Evolutionary conservation across 2,888 invertebrate genomes (phyloP), one percentile per base, ranked within the genome.

Genomic region (Dexiosoma caninum): DNA sequence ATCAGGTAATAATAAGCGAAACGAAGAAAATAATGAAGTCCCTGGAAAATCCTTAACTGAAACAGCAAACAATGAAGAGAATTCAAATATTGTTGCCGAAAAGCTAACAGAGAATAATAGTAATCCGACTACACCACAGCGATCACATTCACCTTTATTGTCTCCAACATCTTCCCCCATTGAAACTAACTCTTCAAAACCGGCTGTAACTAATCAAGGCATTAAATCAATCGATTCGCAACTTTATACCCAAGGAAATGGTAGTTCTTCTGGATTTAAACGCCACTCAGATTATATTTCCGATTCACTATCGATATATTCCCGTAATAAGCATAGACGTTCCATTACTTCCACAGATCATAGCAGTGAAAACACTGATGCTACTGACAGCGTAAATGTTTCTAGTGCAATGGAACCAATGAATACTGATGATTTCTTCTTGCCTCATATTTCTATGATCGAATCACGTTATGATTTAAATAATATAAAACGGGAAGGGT

Each of bases 371-470:
- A 81, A 85, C 44, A 84, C 85, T 30, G 87, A 86, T 30, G 85
- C 85, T 67, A 85, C 85, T 30, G 87, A 88, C 75, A 86, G 87
- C 37, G 87, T 86, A 53, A 67, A 42, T 40, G 86, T 87, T 79
- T 86, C 87, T 78, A 86, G 87, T 53, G 87, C 87, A 67, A 86
- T 90, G 86, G 90, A 90, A 53, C 85, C 88, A 30, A 84, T 90
- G 44, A 89, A 86, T 67, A 76, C 88, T 9, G 90, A 90, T 30
- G 90, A 90, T 76, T 89, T 88, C 81, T 90, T 90, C 83, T 78
- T 90, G 76, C 87, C 89, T 3, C 90, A 90, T 80, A 89, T 90
- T 55, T 88, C 90, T 4, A 89, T 90, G 88, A 86, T 85, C 2
- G 90, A 90, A 78, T 85, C 87, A 10, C 87, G 90, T 55, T 90